These are phyloP conservation scores for Cheilosia vernalis DNA, from an alignment of 2,888 invertebrate genomes.

Conservation along the genomic window DNA sequence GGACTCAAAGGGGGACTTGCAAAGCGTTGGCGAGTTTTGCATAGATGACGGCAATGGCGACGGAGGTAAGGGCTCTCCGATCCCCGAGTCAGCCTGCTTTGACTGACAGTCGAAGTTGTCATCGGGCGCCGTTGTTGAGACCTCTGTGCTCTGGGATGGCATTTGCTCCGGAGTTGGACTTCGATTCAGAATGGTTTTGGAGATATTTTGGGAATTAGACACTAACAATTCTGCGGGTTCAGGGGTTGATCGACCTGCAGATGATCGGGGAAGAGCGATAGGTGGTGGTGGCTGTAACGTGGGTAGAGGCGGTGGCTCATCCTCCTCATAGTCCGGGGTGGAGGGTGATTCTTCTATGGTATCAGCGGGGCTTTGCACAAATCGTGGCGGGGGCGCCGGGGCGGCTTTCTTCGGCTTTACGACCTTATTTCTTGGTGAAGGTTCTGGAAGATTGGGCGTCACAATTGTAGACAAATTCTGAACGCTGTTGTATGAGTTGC, in stretches of 20 bases:
- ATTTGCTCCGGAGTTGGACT: conserved; percentile 81
- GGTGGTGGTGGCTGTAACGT: conserved; percentile 23
- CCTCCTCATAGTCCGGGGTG: conserved; percentile 19
- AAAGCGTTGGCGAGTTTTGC: conserved; percentile 76
- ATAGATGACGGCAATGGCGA: conserved; percentile 79
- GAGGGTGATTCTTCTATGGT: conserved; percentile 75
- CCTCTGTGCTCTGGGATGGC: conserved; percentile 74
- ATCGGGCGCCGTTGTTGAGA: conserved; percentile 45
- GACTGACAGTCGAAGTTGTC: conserved; percentile 79
- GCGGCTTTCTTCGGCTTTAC: conserved; percentile 74
- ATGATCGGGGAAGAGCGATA: conserved; percentile 43
- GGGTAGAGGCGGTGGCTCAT: conserved; percentile 44
- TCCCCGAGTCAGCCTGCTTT: conserved; percentile 81
- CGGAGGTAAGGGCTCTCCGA: conserved; percentile 79
- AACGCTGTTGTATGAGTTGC: conserved; percentile 75
- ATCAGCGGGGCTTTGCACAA: conserved; percentile 72
- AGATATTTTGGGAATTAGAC: conserved; percentile 77
- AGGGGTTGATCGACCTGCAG: conserved; percentile 22
- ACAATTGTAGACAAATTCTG: conserved; percentile 61
- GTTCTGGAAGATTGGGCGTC: conserved; percentile 79
- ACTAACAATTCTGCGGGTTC: conserved; percentile 36
- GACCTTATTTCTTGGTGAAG: conserved; percentile 81
- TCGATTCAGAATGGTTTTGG: conserved; percentile 81
- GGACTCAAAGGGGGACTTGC: conserved; percentile 79
- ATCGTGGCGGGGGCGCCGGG: conserved; percentile 68